Base-by-base conservation (phyloP, 53 echinoderm and acorn worm species). In the Echinometra lucunter region DNA sequence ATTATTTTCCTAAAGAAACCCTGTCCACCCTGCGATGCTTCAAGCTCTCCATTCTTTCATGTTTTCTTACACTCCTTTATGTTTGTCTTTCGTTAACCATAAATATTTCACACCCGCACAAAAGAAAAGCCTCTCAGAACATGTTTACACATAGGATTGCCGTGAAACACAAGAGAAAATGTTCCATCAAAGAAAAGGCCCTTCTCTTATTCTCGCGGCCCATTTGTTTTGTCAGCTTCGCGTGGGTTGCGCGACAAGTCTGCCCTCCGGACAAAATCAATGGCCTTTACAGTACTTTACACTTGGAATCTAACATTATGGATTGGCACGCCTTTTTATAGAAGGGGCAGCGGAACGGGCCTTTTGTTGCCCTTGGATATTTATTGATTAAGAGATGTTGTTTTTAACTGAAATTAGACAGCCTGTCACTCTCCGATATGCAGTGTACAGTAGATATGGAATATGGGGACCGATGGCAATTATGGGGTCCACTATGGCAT, bases 291-390 rank as follows among this genome's bases (percentile, higher is more conserved):
- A 83, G 44, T 7, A 19, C 83, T 83, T 45, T 53, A 83, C 83
- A 83, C 83, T 83, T 83, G 83, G 83, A 83, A 83, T 83, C 25
- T 45, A 47, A 44, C 21, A 2, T 83, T 83, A 83, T 83, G 23
- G 83, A 83, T 83, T 45, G 83, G 16, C 83, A 44, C 83, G 83
- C 83, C 83, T 44, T 47, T 42, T 83, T 83, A 83, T 83, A 45
- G 83, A 44, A n/a, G n/a, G 83, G 44, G 17, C 83, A 44, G 83
- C 83, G 44, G 44, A 83, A 83, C 45, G 45, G 83, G 83, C 44
- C 25, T 45, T 45, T 83, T n/a, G 83, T 44, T 8, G 45, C 23
- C 32, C 27, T 30, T 72, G 35, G 72, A 72, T 72, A 16, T 72
- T 10, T 72, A 72, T 72, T 72, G 72, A 72, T 72, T 72, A 28